Evolutionary conservation across 2,113 vertebrate species (phyloP).

Genomic region (Brachirus orientalis): DNA sequence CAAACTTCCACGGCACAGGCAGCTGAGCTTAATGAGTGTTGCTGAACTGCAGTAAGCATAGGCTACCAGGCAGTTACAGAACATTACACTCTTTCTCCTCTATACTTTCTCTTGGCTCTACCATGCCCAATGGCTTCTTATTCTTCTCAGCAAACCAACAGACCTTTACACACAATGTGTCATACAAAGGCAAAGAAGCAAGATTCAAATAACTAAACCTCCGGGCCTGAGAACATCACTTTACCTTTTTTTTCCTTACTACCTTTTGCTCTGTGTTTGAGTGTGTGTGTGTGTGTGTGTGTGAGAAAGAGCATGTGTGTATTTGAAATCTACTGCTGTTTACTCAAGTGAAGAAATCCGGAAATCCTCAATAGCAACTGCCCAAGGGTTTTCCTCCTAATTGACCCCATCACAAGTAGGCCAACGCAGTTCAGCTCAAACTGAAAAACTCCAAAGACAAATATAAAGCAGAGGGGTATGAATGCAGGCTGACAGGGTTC

Average conservation of each 20-base stretch:
- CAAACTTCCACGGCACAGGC: conserved; percentile 52
- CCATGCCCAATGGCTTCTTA: conserved; percentile 48
- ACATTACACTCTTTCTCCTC: conserved; percentile 26
- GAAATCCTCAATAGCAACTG: conserved; percentile 46
- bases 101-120: conserved; percentile 29
- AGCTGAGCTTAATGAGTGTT: conserved; percentile 54
- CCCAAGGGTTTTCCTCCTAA: conserved; percentile 47
- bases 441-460: conserved; percentile 50
- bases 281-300: conserved; percentile 19
- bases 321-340: conserved; percentile 27
- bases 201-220: conserved; percentile 51
- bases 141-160: conserved; percentile 34
- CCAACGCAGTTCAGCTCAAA: conserved; percentile 50
- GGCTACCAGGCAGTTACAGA: conserved; percentile 52
- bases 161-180: conserved; percentile 46
- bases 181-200: conserved; percentile 42
- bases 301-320: no score
- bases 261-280: conserved; percentile 16
- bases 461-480: conserved; percentile 23
- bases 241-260: conserved; percentile 27
- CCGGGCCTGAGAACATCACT: conserved; percentile 35
- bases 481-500: conserved; percentile 8
- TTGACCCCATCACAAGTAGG: conserved; percentile 42
- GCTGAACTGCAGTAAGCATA: conserved; percentile 50
- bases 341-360: conserved; percentile 31